phyloP scores from a whole-genome alignment of 2,113 vertebrate species.

The Engystomops pustulosus region DNA sequence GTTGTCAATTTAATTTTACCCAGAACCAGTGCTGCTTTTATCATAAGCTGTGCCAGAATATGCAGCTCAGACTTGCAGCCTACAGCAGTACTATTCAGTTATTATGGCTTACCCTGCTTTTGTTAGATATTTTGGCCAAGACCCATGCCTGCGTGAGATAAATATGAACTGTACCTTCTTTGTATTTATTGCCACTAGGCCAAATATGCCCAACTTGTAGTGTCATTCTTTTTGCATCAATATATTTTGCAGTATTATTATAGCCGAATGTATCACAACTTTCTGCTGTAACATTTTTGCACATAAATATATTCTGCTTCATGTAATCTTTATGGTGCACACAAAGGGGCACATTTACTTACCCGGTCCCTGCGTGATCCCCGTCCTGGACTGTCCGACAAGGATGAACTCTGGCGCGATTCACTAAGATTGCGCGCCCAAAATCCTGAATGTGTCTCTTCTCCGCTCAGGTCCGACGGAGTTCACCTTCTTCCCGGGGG shows the following conservation, averaged over 20 bases:
- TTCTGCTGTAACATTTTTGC: neutral
- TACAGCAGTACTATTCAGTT: neutral
- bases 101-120: neutral
- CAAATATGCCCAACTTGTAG: neutral
- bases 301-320: neutral
- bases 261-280: conserved; percentile 10
- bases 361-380: too few relatives aligned
- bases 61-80: too few relatives aligned
- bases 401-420: too few relatives aligned
- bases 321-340: neutral
- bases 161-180: neutral
- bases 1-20: neutral
- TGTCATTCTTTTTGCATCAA: neutral
- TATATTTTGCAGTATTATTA: conserved; percentile 5
- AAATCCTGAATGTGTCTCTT: too few relatives aligned
- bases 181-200: neutral
- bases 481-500: too few relatives aligned
- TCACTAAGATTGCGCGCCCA: too few relatives aligned
- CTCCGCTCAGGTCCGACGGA: too few relatives aligned
- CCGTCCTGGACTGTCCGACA: too few relatives aligned
- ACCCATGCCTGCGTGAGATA: neutral
- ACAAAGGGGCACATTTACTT: too few relatives aligned
- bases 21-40: neutral
- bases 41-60: neutral
- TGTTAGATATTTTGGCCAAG: neutral